Evolutionary conservation across 2,888 invertebrate genomes (phyloP), one percentile per base, ranked within the genome.

Genomic region (Bursaphelenchus okinawaensis): DNA sequence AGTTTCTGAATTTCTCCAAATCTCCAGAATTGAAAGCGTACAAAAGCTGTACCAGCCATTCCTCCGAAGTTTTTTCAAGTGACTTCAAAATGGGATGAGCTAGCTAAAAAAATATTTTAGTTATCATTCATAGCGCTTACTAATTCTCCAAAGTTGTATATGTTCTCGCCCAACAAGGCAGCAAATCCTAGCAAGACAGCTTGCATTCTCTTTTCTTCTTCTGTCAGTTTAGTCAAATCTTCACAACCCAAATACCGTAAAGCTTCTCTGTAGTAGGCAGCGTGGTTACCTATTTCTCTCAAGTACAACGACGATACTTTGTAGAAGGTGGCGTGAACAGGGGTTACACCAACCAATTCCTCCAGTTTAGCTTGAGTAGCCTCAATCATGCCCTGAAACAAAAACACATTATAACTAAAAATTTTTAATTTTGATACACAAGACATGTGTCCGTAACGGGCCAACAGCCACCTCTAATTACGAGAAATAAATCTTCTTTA

Each of bases 81-180:
- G 91, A 89, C 72, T 91, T 89, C 75, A 99, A 85, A 64, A 98
- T 90, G 0, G 94, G 92, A 86, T 98, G 96, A 0, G 93, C 93
- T 55, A 96, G 85, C 90, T 90, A 84, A n/a, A 83, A 75, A 8
- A 52, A 58, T 50, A 22, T 62, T 26, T 12, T 59, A 8, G n/a
- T 12, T 12, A 24, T 8, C 7, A 9, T 20, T 28, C 16, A 55
- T 1, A 55, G 31, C 55, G 74, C 81, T 84, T 77, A 90, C 90
- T 84, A 99, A 86, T 84, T 98, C 98, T 0, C 94, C 96, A 75
- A 98, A 89, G 83, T 98, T 98, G 84, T 95, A 98, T 22, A 99
- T 91, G 23, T 90, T 91, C 77, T 93, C 91, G 0, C 94, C 96
- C 1, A 96, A 86, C 24, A 98, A 87, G 0, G 94, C 96, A 0